phyloP scores from a whole-genome alignment of 2,797 vertebrate species.

The Eutrigla gurnardus region DNA sequence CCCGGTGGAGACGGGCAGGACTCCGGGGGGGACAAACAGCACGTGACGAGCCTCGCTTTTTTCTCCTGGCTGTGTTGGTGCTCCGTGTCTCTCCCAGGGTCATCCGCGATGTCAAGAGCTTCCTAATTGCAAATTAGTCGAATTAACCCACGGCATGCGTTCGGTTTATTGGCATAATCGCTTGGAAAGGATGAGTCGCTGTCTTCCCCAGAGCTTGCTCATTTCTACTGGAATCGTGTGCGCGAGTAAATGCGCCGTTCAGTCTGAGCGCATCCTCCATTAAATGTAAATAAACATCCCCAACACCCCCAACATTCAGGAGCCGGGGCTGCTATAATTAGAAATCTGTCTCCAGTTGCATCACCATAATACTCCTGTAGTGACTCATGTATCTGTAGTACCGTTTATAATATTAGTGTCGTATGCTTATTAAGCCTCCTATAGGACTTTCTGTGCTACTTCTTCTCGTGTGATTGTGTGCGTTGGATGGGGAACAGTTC shows the following conservation, averaged over 20 bases:
- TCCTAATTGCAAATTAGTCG: conserved; percentile 63
- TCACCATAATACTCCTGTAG: conserved; percentile 19
- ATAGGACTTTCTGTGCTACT: conserved; percentile 21
- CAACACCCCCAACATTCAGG: conserved; percentile 2
- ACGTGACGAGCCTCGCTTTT: conserved; percentile 72
- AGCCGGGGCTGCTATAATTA: conserved; percentile 23
- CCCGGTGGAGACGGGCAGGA: conserved; percentile 57
- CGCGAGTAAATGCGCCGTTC: background rate
- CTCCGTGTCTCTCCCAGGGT: conserved; percentile 51
- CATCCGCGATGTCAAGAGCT: conserved; percentile 57
- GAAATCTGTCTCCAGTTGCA: conserved; percentile 37
- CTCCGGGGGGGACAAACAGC: conserved; percentile 50
- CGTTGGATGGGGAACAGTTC: conserved; percentile 44
- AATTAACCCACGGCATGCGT: conserved; percentile 36
- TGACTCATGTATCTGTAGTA: conserved; percentile 31
- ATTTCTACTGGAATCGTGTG: background rate
- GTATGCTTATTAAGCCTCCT: conserved; percentile 26
- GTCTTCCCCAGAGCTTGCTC: conserved; percentile 3
- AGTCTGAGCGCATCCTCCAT: background rate
- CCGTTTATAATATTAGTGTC: conserved; percentile 24
- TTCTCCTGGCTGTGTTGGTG: conserved; percentile 69
- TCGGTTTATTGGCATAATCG: conserved; percentile 35
- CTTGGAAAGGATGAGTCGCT: conserved; percentile 35
- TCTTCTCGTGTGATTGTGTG: conserved; percentile 24
- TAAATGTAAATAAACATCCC: background rate